Base-by-base conservation (phyloP, 2,113 vertebrate genomes). In the Polypterus senegalus region DNA sequence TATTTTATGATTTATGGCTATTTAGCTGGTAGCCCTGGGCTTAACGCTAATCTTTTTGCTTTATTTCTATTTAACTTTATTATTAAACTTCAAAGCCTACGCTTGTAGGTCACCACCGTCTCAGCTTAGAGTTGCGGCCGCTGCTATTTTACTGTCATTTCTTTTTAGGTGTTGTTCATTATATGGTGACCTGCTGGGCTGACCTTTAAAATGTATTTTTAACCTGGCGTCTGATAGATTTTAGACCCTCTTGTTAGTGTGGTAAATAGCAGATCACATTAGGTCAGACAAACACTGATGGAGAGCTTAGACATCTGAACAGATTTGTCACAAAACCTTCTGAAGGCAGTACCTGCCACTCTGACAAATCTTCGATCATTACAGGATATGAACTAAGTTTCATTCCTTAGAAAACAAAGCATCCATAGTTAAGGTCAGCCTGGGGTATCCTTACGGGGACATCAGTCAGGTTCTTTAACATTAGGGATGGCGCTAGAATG, bases 301-400 rank as follows among this genome's bases (percentile, higher is more conserved):
- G 9, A 60, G 48, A 60, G 58, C 48, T 47, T 9, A 46, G 47
- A 7, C 9, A 57, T 6, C 7, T 11, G 8, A 57, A 59, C 44
- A 58, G 57, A 9, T 45, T 45, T 52, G 6, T 4, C 10, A 60
- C 11, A 49, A 27, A 49, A 10, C n/a, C 47, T 10, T 43, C 49
- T 46, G 8, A 51, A 49, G 2, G 6, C 49, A 11, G 44, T 49
- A 58, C 55, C 43, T 63, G 9, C 62, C 49, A n/a, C 47, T 63
- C 47, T 49, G 27, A 49, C 55, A 63, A 57, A 63, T 57, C 47
- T 48, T 44, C 10, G 8, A 9, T 10, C 48, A n/a, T 47, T 55
- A 56, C 54, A 56, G n/a, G 53, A 62, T 48, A 62, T 55, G 61
- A 62, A 47, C 7, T 27, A 47, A 62, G 9, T 46, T 49, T 11